These are phyloP conservation scores for Anoplophora glabripennis DNA, from an alignment of 1,140 invertebrate genomes.

Conservation along the genomic window DNA sequence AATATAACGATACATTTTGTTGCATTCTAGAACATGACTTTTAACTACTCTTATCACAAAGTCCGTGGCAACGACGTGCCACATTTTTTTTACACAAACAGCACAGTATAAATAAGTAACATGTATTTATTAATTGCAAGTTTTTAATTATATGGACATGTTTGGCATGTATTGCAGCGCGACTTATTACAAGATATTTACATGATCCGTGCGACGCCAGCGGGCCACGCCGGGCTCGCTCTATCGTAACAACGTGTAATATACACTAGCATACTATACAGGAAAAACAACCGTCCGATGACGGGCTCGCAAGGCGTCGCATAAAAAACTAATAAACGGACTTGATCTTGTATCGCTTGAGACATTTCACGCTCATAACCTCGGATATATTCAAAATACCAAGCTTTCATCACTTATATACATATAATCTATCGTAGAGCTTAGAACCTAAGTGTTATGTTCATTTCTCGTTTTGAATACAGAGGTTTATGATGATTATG, in stretches of 20 bases:
- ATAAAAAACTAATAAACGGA: neutral
- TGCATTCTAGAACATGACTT: slow-evolving; percentile 47
- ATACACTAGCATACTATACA: slow-evolving; percentile 26
- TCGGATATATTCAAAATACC: slow-evolving; percentile 32
- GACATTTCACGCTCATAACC: slow-evolving; percentile 14
- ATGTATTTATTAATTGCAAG: slow-evolving; percentile 47
- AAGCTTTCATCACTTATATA: slow-evolving; percentile 24
- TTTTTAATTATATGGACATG: slow-evolving; percentile 44
- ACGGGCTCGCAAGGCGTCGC: too few species aligned
- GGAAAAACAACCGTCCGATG: neutral
- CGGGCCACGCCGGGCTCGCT: too few species aligned
- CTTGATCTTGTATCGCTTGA: slow-evolving; percentile 17
- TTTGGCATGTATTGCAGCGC: slow-evolving; percentile 46
- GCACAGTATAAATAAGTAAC: slow-evolving; percentile 51
- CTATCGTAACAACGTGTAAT: slow-evolving; percentile 27
- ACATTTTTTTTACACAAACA: slow-evolving; percentile 45
- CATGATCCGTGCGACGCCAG: neutral
- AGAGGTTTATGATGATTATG: slow-evolving; percentile 20
- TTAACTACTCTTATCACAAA: slow-evolving; percentile 50
- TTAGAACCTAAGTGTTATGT: slow-evolving; percentile 24
- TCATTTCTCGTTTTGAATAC: slow-evolving; percentile 22
- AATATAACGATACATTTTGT: slow-evolving; percentile 48
- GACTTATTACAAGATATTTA: slow-evolving; percentile 30
- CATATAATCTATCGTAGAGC: slow-evolving; percentile 23
- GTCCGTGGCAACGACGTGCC: slow-evolving; percentile 43